A percentile compares a stretch with the other conserved stretches of the same genome.
Evolutionary conservation across 2,888 invertebrate genomes (phyloP).

Genomic region (Agonopterix alstromeriana): DNA sequence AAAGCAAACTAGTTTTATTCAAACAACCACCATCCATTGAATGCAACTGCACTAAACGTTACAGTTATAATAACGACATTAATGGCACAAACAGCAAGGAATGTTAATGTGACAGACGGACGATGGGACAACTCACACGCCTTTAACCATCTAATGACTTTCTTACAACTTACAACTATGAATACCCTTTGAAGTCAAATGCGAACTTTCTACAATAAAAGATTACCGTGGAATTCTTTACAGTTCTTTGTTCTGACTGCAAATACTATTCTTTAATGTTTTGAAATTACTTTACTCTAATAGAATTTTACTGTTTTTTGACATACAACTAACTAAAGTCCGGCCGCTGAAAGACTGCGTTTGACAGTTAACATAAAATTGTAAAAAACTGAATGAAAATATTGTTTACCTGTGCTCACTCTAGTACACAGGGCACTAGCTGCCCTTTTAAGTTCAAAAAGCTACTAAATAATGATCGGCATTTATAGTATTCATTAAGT

Average conservation of each 20-base stretch:
- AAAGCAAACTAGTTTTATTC: no score
- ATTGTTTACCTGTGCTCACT: no score
- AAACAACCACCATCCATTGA: not conserved
- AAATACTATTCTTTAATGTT: constrained; percentile 4
- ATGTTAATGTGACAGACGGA: constrained; percentile 19
- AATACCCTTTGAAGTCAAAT: constrained; percentile 26
- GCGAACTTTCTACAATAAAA: constrained; percentile 22
- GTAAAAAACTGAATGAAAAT: no score
- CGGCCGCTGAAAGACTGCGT: no score
- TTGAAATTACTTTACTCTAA: not conserved
- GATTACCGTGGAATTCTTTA: constrained; percentile 8
- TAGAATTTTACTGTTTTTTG: not conserved
- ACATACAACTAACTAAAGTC: no score
- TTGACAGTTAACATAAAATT: no score
- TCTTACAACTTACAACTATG: constrained; percentile 17
- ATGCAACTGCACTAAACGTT: constrained; percentile 6
- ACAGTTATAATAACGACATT: constrained; percentile 48
- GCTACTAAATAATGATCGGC: no score
- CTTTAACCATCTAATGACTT: constrained; percentile 34
- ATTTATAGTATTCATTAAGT: no score
- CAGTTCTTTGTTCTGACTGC: constrained; percentile 7
- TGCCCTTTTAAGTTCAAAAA: no score
- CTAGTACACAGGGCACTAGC: no score
- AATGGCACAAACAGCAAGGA: constrained; percentile 35
- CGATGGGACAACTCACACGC: constrained; percentile 2